phyloP scores from a whole-genome alignment of 2,113 vertebrate species.

The Rhinogobius similis region DNA sequence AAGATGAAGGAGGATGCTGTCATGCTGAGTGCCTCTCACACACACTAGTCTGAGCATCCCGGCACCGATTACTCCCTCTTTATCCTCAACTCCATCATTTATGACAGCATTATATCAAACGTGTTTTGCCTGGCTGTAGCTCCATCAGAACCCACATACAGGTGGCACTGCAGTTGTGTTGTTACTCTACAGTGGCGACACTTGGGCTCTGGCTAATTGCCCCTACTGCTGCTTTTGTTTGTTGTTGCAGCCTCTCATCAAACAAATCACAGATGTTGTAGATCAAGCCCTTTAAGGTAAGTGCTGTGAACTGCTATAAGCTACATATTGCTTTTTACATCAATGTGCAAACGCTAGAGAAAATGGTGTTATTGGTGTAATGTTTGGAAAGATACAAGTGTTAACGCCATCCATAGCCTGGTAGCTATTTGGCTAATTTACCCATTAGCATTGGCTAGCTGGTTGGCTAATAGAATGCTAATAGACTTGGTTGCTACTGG shows the following conservation, averaged over 20 bases:
- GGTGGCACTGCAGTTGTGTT: slow-evolving; percentile 71
- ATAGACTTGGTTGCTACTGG: slow-evolving; percentile 58
- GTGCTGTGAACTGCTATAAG: slow-evolving; percentile 57
- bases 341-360: slow-evolving; percentile 26
- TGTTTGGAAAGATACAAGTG: slow-evolving; percentile 54
- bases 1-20: slow-evolving; percentile 79
- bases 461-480: slow-evolving; percentile 63
- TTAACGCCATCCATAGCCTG: slow-evolving; percentile 49
- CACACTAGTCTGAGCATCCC: slow-evolving; percentile 73
- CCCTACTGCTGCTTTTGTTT: slow-evolving; percentile 76
- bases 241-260: slow-evolving; percentile 79
- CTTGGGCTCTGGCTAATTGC: slow-evolving; percentile 78
- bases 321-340: slow-evolving; percentile 40
- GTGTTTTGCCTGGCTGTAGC: slow-evolving; percentile 55
- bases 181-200: slow-evolving; percentile 65
- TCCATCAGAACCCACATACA: slow-evolving; percentile 57
- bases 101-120: slow-evolving; percentile 70
- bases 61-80: slow-evolving; percentile 76
- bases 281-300: slow-evolving; percentile 80
- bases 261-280: slow-evolving; percentile 85
- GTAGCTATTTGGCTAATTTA: slow-evolving; percentile 69
- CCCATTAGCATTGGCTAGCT: slow-evolving; percentile 66
- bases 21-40: slow-evolving; percentile 75
- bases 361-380: slow-evolving; percentile 26
- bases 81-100: slow-evolving; percentile 71